Conservation (phyloP, 1,140 invertebrate species). For the Drosophila arizonae region DNA sequence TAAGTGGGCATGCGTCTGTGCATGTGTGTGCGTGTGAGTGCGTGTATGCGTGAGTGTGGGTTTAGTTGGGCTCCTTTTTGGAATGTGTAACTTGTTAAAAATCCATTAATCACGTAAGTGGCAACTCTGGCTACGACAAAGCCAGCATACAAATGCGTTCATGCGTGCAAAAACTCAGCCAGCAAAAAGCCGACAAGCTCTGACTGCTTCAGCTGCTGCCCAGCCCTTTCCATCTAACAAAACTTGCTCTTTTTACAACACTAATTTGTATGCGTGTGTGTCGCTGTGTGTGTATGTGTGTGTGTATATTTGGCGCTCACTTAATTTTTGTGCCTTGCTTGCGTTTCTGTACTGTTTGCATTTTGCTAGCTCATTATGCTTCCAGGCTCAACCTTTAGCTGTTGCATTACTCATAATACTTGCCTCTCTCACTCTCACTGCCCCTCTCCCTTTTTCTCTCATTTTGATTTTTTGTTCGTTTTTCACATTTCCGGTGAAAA, state of each 20-base stretch:
- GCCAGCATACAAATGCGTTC: constrained; percentile 80
- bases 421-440: neutral
- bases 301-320: constrained; percentile 32
- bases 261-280: constrained; percentile 34
- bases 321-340: constrained; percentile 64
- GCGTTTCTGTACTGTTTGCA: constrained; percentile 65
- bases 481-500: constrained; percentile 20
- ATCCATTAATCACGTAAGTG: constrained; percentile 82
- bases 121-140: constrained; percentile 78
- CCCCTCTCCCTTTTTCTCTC: neutral
- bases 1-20: constrained; percentile 54
- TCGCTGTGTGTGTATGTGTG: neutral
- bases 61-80: constrained; percentile 46
- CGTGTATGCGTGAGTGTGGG: constrained; percentile 26
- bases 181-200: constrained; percentile 57
- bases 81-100: constrained; percentile 80
- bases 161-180: constrained; percentile 67
- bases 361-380: constrained; percentile 74
- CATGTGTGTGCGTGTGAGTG: constrained; percentile 32
- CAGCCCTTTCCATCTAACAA: neutral
- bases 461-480: neutral
- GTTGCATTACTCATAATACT: constrained; percentile 19
- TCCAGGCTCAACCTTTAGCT: neutral
- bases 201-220: neutral
- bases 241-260: constrained; percentile 25